Evolutionary conservation across 2,113 vertebrate species (phyloP).

Genomic region (Sterrhoptilus dennistouni): DNA sequence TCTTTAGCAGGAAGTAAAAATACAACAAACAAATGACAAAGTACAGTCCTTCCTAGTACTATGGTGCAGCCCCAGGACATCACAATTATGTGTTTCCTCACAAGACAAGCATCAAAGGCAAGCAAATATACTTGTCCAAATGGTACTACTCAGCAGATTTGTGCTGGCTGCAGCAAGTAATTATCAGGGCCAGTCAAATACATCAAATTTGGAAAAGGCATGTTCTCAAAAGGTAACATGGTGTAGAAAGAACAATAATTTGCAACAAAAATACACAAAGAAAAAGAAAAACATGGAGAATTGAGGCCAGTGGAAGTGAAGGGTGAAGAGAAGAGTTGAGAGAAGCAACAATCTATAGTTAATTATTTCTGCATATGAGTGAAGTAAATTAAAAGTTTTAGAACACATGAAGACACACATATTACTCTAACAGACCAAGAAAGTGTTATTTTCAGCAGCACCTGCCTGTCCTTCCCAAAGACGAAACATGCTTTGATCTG

Average conservation of each 20-base stretch:
- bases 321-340: background rate
- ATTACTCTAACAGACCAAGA: background rate
- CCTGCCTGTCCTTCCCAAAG: background rate
- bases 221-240: background rate
- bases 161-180: background rate
- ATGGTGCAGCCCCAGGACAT: background rate
- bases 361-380: background rate
- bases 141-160: background rate
- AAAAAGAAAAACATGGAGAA: background rate
- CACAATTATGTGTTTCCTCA: background rate
- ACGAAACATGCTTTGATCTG: background rate
- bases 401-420: background rate
- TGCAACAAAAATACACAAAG: background rate
- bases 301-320: fast-evolving
- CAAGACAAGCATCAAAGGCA: background rate
- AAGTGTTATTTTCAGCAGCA: background rate
- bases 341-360: background rate
- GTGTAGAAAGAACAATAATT: background rate
- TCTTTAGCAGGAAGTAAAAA: slow-evolving; percentile 40
- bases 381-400: background rate
- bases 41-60: background rate
- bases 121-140: background rate
- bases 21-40: slow-evolving; percentile 13
- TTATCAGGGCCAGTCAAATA: background rate
- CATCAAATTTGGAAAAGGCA: background rate